Base-by-base conservation (phyloP, 2,888 invertebrate genomes). In the Chelonus formosanus region DNA sequence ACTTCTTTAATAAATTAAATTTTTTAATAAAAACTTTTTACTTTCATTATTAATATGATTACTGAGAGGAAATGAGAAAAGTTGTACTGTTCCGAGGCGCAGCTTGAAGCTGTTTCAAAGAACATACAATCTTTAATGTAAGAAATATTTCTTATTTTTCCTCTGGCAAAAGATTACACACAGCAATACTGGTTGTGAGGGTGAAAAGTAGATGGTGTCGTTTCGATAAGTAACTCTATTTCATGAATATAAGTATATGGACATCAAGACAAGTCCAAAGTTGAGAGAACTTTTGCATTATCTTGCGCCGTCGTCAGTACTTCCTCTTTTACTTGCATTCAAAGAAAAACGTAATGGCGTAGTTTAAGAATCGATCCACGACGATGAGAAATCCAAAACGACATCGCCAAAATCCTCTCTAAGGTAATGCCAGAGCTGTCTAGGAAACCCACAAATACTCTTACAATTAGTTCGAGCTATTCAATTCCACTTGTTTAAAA, bases 211-310 rank as follows among this genome's bases (percentile, higher is more conserved):
- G 20, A 20, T 20, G 2, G 20, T 20, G 20, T 20, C 20, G 20
- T 20, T 20, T 20, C 20, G 20, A 20, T 50, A 40, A 56, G 50
- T 53, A 54, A 65, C 47, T 65, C 55, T 65, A 61, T 60, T 60
- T 50, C 60, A 60, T 65, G 59, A 60, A 60, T 65, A 65, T 36
- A 7, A 44, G 47, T n/a, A 53, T 50, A 48, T 50, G 31, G 52
- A 52, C 56, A 20, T 20, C 20, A 20, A 44, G 58, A 58, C 57
- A 58, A 57, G 53, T 45, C 44, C 50, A 53, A 59, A 65, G 59
- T 65, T 59, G 8, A 34, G 31, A 65, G 55, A 65, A 55, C 65
- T 59, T 65, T 65, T 48, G 59, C 60, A 54, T 54, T 50, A 54
- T 59, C 59, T 47, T 36, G 53, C 47, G 4, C 10, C 45, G 8